phyloP scores from a whole-genome alignment of 2,888 invertebrate species.

The Alentia gelatinosa region DNA sequence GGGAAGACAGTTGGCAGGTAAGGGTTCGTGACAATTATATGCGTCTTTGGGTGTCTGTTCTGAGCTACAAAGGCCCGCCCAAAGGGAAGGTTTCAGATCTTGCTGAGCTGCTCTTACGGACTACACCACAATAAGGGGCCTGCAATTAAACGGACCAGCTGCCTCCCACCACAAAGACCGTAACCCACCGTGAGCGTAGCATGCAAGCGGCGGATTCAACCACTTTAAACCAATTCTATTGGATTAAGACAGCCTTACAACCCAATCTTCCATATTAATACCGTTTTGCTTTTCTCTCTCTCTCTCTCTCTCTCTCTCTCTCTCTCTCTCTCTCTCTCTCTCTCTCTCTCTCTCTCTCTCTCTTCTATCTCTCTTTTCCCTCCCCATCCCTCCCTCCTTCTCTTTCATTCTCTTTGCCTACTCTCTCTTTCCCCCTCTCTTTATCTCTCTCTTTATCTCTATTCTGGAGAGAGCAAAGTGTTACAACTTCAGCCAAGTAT shows the following conservation, averaged over 20 bases:
- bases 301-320: conserved; percentile 57
- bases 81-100: conserved; percentile 10
- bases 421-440: not conserved
- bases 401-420: not conserved
- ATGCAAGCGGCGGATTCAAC: not conserved
- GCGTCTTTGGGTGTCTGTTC: not conserved
- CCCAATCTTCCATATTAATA: not conserved
- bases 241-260: not conserved
- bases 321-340: conserved; percentile 59
- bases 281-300: not conserved
- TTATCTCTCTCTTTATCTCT: not conserved
- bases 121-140: not conserved
- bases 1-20: too few relatives aligned
- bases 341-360: conserved; percentile 49
- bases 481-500: too few relatives aligned
- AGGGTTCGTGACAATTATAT: not conserved
- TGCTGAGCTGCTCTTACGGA: not conserved
- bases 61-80: not conserved
- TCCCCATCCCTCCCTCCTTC: not conserved
- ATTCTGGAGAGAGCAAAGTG: not conserved
- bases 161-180: not conserved
- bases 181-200: not conserved
- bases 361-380: conserved; percentile 6
- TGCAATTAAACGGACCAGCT: not conserved
- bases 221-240: not conserved